Percentiles rank a stretch among this genome's conserved stretches.
Evolutionary conservation across 2,113 vertebrate genomes (phyloP).

Genomic region (Falco punctatus): DNA sequence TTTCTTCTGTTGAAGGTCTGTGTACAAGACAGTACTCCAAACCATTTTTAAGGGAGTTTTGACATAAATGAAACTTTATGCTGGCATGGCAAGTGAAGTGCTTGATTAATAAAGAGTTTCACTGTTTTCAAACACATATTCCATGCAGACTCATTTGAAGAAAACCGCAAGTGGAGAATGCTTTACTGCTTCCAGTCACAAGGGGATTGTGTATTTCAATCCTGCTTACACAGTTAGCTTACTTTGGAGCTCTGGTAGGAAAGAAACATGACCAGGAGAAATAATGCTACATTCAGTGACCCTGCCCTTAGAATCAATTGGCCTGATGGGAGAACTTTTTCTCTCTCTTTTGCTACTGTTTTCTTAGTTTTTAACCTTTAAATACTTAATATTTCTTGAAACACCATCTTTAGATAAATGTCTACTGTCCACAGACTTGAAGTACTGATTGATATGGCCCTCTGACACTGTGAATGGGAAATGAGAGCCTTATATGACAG

Average conservation of each 20-base stretch:
- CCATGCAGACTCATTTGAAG: constrained; percentile 93
- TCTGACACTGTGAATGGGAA: not conserved
- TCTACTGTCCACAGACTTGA: not conserved
- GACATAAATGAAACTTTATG: constrained; percentile 88
- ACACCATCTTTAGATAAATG: constrained; percentile 49
- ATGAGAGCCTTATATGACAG: not conserved
- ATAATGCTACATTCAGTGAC: constrained; percentile 96
- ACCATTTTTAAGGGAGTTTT: constrained; percentile 82
- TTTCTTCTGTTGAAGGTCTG: constrained; percentile 83
- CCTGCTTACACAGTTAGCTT: constrained; percentile 91
- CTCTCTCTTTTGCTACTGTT: constrained; percentile 75
- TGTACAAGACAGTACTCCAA: constrained; percentile 82
- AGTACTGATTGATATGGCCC: not conserved
- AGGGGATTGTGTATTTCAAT: constrained; percentile 94
- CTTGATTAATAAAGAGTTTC: constrained; percentile 92
- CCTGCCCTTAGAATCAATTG: constrained; percentile 81
- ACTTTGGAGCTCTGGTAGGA: constrained; percentile 94
- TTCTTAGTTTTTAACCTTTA: constrained; percentile 84
- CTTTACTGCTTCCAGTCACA: constrained; percentile 96
- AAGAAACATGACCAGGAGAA: constrained; percentile 91
- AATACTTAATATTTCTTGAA: constrained; percentile 77
- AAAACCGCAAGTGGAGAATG: constrained; percentile 94
- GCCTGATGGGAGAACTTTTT: constrained; percentile 76
- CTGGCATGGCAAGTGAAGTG: constrained; percentile 85
- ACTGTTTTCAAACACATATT: constrained; percentile 95